Percentiles rank a stretch among this genome's conserved stretches.
phyloP scores from a whole-genome alignment of 2,113 vertebrate species.

The Sarotherodon lohbergeri region DNA sequence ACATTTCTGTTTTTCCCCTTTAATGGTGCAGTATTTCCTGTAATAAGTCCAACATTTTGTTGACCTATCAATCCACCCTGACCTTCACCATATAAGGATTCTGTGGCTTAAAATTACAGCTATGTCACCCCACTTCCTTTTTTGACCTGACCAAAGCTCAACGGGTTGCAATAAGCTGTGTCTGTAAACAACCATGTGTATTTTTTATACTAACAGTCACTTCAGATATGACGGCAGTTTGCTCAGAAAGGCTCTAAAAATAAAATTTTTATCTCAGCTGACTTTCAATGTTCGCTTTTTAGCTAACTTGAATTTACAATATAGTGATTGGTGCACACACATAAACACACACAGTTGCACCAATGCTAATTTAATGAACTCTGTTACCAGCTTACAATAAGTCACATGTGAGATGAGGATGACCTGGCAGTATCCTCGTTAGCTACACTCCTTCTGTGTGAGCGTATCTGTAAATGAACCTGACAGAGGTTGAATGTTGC shows the following conservation, averaged over 20 bases:
- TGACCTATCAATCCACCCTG: background rate
- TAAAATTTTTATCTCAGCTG: background rate
- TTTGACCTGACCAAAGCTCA: background rate
- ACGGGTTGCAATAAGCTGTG: background rate
- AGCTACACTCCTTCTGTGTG: background rate
- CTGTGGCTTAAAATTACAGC: background rate
- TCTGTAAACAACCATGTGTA: background rate
- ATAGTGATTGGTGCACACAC: background rate
- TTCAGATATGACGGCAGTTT: background rate
- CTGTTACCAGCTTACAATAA: background rate
- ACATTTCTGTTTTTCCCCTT: background rate
- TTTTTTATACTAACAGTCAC: background rate
- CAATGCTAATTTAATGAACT: constrained; percentile 35
- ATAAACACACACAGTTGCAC: background rate
- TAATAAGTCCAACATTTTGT: background rate
- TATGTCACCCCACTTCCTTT: background rate
- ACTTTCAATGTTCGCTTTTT: background rate
- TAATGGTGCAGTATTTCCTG: background rate
- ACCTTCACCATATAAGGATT: background rate
- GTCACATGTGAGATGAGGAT: background rate
- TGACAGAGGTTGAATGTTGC: constrained; percentile 33
- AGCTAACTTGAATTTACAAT: background rate
- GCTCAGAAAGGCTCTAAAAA: background rate
- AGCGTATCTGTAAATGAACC: background rate
- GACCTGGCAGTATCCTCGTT: constrained; percentile 9